Base-by-base conservation (phyloP, 1,140 invertebrate genomes). In the Acyrthosiphon pisum region DNA sequence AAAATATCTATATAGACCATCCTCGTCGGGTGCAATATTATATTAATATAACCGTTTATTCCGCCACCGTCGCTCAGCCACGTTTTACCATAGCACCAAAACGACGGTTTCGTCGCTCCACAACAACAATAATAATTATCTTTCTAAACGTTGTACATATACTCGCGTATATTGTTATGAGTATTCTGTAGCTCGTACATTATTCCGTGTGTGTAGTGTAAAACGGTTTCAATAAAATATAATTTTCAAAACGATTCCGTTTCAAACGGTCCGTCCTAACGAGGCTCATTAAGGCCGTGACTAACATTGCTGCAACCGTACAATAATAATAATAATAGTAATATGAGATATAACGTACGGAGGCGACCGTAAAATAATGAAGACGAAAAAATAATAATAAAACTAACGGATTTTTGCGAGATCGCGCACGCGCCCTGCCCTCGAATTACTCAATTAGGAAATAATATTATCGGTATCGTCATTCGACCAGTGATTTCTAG, bases 241-340 rank as follows among this genome's bases (percentile, higher is more conserved):
- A 89, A 89, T 89, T 89, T 89, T 89, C 87, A 56, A 89, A 89
- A 89, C 87, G 87, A 35, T 89, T 84, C n/a, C 14, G 26, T 48
- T 46, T 76, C 60, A 76, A 76, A 76, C 60, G 60, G 37, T 86
- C 37, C n/a, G 86, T 88, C 22, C 48, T 50, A 50, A 88, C 53
- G 37, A 35, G 35, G 50, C 87, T 89, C 87, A 37, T 89, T 89
- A 53, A 89, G 50, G 30, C 86, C 83, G 37, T 18, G 35, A 37
- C 76, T 83, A 83, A 83, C n/a, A 76, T 76, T 76, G 14, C 60
- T n/a, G 30, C 60, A 18, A 76, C 60, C n/a, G 76, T 83, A 83
- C 9, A 37, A 37, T 37, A 50, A 50, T 22, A 22, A 53, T 53
- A 50, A 50, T 50, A 50, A 18, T 53, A 7, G 7, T 37, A 83